A percentile compares a stretch with the other conserved stretches of the same genome.
phyloP scores from a whole-genome alignment of 1,140 invertebrate species.

The Drosophila cardini region DNA sequence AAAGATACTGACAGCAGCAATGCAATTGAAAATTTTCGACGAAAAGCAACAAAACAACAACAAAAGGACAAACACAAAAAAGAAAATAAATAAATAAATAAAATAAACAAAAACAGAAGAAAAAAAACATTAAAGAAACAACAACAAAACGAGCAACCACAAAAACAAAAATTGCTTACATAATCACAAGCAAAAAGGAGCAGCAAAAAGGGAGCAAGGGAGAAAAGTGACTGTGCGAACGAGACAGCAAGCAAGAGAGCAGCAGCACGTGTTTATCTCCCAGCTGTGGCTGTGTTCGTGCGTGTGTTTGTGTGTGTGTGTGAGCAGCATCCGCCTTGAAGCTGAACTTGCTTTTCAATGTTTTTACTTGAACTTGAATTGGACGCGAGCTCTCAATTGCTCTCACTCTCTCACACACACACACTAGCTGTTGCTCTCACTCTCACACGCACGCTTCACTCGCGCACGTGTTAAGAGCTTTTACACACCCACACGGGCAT shows the following conservation, averaged over 20 bases:
- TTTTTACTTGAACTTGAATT: conserved; percentile 81
- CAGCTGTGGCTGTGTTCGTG: conserved; percentile 5
- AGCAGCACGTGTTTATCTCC: conserved; percentile 50
- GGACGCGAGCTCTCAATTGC: conserved; percentile 14
- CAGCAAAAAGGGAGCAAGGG: conserved; percentile 19
- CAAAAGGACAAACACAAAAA: conserved; percentile 34
- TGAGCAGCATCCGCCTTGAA: conserved; percentile 49
- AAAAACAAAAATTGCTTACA: conserved; percentile 67
- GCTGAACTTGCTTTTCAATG: conserved; percentile 81
- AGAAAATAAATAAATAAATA: conserved; percentile 3
- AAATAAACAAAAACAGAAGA: conserved; percentile 29
- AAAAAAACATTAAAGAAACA: conserved; percentile 23
- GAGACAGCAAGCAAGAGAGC: conserved; percentile 15
- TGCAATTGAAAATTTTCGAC: conserved; percentile 51
- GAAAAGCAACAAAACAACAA: conserved; percentile 33
- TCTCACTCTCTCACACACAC: conserved; percentile 25
- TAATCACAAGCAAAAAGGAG: conserved; percentile 65
- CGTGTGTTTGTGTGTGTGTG: conserved; percentile 7
- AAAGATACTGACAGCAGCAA: conserved; percentile 21
- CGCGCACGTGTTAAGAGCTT: conserved; percentile 53
- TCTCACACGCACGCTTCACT: conserved; percentile 14
- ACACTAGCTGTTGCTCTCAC: background rate
- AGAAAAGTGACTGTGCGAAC: conserved; percentile 11
- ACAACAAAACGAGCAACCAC: conserved; percentile 32
- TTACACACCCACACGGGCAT: conserved; percentile 24